A percentile compares a stretch with the other conserved stretches of the same genome.
These are phyloP conservation scores for Rallus crepitans DNA, from an alignment of 2,797 vertebrate species.

Conservation along the genomic window DNA sequence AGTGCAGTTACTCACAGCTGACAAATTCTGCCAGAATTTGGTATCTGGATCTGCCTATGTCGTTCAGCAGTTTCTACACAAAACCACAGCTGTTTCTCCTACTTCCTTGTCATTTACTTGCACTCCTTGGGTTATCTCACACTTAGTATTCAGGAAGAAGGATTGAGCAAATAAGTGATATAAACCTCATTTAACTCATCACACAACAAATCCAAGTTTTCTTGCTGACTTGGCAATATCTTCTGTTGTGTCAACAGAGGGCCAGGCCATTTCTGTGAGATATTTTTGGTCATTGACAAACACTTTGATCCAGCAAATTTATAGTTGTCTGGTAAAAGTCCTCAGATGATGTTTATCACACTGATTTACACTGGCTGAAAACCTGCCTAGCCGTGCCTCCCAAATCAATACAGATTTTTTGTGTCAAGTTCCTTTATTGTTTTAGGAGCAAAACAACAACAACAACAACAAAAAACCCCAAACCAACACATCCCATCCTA, in stretches of 20 bases:
- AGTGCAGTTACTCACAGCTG: not conserved
- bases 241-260: not conserved
- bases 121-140: not conserved
- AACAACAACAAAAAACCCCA: not conserved
- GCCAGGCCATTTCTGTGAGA: not conserved
- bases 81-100: not conserved
- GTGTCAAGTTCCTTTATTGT: not conserved
- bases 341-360: not conserved
- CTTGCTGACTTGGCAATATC: conserved; percentile 8
- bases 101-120: not conserved
- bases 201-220: not conserved
- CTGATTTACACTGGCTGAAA: conserved; percentile 3
- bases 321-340: not conserved
- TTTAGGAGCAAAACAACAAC: not conserved
- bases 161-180: not conserved
- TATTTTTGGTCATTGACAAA: conserved; percentile 23
- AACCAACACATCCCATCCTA: not conserved
- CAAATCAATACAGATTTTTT: not conserved
- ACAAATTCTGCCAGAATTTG: not conserved
- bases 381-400: not conserved
- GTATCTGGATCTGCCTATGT: not conserved
- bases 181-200: not conserved
- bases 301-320: conserved; percentile 10
- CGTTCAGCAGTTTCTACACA: not conserved
- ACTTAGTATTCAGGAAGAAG: not conserved